These are phyloP conservation scores for Syrphus vitripennis DNA, from an alignment of 2,888 invertebrate species.

Conservation along the genomic window DNA sequence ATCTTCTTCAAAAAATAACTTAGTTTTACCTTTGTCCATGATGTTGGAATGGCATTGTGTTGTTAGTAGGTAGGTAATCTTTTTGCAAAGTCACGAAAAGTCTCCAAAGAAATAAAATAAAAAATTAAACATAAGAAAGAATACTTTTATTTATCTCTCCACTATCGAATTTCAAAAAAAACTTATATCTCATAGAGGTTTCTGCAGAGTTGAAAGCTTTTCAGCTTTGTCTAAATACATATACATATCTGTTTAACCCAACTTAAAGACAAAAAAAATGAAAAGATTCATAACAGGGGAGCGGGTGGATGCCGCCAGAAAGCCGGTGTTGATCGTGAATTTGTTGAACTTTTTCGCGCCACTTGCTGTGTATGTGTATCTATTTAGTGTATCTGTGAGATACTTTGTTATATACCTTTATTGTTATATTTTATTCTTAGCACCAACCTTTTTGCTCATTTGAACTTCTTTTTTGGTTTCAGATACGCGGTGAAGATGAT, in stretches of 20 bases:
- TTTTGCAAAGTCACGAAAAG: constrained; percentile 17
- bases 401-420: constrained; percentile 14
- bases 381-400: neutral
- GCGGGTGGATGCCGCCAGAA: constrained; percentile 25
- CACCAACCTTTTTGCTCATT: constrained; percentile 57
- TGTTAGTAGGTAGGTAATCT: too few relatives aligned
- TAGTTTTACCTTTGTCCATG: constrained; percentile 35
- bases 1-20: constrained; percentile 51
- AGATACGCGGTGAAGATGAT: constrained; percentile 70
- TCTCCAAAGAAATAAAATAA: constrained; percentile 17
- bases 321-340: constrained; percentile 63
- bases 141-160: neutral
- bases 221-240: neutral
- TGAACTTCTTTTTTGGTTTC: constrained; percentile 64
- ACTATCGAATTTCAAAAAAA: constrained; percentile 9
- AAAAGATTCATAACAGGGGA: neutral
- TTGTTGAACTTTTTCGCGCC: constrained; percentile 65
- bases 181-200: constrained; percentile 22
- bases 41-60: constrained; percentile 17
- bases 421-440: constrained; percentile 61
- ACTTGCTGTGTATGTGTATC: neutral
- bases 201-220: constrained; percentile 43
- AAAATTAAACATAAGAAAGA: constrained; percentile 3
- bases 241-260: constrained; percentile 32
- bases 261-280: neutral